A percentile compares a stretch with the other conserved stretches of the same genome.
Evolutionary conservation across 2,797 vertebrate species (phyloP).

Genomic region (Typhlichthys eigenmanni): DNA sequence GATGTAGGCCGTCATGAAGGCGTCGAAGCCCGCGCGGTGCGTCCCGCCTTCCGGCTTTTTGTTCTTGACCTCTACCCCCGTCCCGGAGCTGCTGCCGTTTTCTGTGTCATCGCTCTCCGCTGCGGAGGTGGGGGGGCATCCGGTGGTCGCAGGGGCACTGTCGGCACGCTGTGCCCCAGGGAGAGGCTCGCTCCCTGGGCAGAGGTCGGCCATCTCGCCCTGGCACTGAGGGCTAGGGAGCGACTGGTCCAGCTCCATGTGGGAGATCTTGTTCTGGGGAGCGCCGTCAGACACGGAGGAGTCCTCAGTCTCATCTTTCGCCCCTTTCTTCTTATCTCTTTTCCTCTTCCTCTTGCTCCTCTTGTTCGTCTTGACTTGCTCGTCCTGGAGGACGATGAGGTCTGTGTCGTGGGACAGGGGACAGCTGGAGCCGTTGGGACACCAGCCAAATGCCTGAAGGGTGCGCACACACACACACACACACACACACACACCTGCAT

Average conservation of each 20-base stretch:
- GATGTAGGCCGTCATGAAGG: constrained; percentile 96
- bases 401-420: constrained; percentile 91
- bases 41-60: constrained; percentile 78
- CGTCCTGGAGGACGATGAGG: constrained; percentile 90
- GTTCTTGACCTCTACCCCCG: constrained; percentile 10
- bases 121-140: background rate
- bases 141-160: no score
- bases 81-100: background rate
- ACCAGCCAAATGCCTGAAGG: constrained; percentile 93
- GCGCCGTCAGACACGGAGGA: constrained; percentile 33
- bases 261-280: constrained; percentile 64
- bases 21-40: constrained; percentile 94
- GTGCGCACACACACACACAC: background rate
- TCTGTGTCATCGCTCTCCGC: background rate
- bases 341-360: constrained; percentile 80
- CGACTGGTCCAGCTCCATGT: constrained; percentile 41
- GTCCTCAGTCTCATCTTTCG: constrained; percentile 10
- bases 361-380: constrained; percentile 79
- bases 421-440: constrained; percentile 86
- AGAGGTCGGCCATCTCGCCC: background rate
- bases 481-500: no score
- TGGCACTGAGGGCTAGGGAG: constrained; percentile 6
- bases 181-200: constrained; percentile 5
- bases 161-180: constrained; percentile 8
- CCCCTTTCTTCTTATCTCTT: constrained; percentile 67